Evolutionary conservation across 2,797 vertebrate genomes (phyloP).

Genomic region (Spinibarbus caldwelli): DNA sequence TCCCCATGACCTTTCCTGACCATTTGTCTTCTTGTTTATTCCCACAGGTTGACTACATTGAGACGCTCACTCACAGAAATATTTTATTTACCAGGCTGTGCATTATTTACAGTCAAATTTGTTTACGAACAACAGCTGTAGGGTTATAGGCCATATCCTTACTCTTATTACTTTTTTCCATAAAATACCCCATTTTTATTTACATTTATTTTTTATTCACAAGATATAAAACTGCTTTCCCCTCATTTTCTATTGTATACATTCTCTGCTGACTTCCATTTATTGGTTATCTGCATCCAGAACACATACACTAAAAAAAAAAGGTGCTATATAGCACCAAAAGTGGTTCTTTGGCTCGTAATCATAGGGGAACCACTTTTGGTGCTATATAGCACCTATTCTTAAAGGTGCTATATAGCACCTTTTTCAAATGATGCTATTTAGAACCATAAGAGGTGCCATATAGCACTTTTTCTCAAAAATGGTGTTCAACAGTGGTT

Average conservation of each 20-base stretch:
- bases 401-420: no score
- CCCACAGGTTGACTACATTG: background rate
- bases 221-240: constrained; percentile 3
- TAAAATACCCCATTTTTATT: background rate
- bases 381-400: no score
- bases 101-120: constrained; percentile 36
- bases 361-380: no score
- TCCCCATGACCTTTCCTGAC: constrained; percentile 6
- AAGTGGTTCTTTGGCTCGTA: no score
- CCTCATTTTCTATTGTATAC: constrained; percentile 2
- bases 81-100: constrained; percentile 17
- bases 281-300: constrained; percentile 21
- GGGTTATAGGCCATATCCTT: constrained; percentile 9
- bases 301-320: no score
- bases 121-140: constrained; percentile 21
- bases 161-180: background rate
- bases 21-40: background rate
- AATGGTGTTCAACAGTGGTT: no score
- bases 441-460: no score
- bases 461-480: no score
- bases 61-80: background rate
- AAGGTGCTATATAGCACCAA: no score
- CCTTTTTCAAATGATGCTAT: no score
- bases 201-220: constrained; percentile 7
- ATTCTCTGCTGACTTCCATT: background rate